These are phyloP conservation scores for Prionailurus bengalensis DNA, from an alignment of 2,113 vertebrate genomes.

Conservation along the genomic window DNA sequence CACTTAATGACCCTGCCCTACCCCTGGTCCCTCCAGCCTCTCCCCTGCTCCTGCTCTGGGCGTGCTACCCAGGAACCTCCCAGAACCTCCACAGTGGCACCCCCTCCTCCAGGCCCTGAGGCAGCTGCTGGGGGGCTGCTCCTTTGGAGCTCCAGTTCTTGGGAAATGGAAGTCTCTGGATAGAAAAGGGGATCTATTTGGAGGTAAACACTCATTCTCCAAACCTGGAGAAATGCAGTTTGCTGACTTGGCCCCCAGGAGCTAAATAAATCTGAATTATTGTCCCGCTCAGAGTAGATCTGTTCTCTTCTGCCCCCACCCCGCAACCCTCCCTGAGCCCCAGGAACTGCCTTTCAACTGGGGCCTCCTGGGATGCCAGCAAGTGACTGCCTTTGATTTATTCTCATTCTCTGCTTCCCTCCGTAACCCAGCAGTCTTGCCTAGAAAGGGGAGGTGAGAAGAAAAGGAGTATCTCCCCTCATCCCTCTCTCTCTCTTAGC, in stretches of 20 bases:
- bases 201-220: constrained; percentile 69
- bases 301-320: not conserved
- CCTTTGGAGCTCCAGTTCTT: constrained; percentile 37
- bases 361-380: constrained; percentile 48
- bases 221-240: constrained; percentile 69
- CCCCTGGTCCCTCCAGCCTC: not conserved
- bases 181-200: constrained; percentile 70
- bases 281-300: constrained; percentile 1
- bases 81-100: not conserved
- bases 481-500: not conserved
- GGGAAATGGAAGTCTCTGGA: constrained; percentile 58
- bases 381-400: constrained; percentile 59
- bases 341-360: constrained; percentile 56
- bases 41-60: not conserved
- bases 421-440: constrained; percentile 25
- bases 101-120: not conserved
- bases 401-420: constrained; percentile 63
- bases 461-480: not conserved
- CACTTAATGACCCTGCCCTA: not conserved
- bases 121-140: constrained; percentile 17
- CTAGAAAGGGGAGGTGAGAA: not conserved
- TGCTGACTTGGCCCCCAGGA: constrained; percentile 66
- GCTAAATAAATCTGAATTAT: constrained; percentile 72
- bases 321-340: not conserved
- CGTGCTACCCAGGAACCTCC: not conserved